These are phyloP conservation scores for Triplophysa tibetana DNA, from an alignment of 2,113 vertebrate genomes.

Conservation along the genomic window DNA sequence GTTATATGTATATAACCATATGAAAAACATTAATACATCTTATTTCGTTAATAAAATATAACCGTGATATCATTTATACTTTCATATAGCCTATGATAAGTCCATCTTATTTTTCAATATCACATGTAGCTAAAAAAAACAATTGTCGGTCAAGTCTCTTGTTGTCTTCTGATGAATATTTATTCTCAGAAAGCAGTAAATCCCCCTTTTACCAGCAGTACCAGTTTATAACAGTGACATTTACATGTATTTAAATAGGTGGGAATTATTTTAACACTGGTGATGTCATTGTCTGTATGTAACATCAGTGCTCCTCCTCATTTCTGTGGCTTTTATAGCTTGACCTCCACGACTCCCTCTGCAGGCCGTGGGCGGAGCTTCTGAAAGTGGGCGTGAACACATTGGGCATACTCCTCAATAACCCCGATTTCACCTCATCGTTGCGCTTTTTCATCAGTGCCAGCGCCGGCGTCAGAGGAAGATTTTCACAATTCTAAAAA, in stretches of 20 bases:
- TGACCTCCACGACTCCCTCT: conserved; percentile 53
- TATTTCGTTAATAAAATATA: neutral
- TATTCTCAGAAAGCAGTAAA: neutral
- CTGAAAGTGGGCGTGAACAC: conserved; percentile 52
- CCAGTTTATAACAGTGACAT: conserved; percentile 15
- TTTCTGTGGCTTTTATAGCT: conserved; percentile 15
- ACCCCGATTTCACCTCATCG: conserved; percentile 52
- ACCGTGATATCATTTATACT: neutral
- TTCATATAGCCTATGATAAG: neutral
- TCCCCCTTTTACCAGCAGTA: neutral
- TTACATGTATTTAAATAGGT: neutral
- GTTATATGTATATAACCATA: too few species aligned
- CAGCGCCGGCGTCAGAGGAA: conserved; percentile 70
- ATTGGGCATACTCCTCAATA: conserved; percentile 50
- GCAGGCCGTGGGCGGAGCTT: conserved; percentile 48
- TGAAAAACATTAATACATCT: too few species aligned
- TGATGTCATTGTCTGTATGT: neutral
- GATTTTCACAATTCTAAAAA: conserved; percentile 56
- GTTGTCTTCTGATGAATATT: conserved; percentile 2
- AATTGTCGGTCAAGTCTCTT: neutral
- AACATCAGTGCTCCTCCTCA: conserved; percentile 41
- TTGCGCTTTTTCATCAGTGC: conserved; percentile 80
- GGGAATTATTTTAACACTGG: neutral
- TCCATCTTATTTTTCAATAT: neutral
- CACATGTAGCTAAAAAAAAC: neutral